Conservation (phyloP, 2,113 vertebrate genomes). For the Galeopterus variegatus region DNA sequence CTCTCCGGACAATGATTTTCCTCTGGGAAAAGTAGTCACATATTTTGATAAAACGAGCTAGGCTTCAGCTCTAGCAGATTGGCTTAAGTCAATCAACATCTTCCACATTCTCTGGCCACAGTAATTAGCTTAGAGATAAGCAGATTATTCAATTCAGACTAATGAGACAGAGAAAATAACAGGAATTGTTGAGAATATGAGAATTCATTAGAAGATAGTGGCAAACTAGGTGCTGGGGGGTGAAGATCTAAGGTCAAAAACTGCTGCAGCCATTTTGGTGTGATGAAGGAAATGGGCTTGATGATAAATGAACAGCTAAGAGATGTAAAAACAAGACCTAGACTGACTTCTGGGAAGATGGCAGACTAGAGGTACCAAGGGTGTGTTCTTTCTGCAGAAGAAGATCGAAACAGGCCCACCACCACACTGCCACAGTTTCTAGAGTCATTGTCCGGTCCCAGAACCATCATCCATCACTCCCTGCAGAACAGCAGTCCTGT, state of each 20-base stretch:
- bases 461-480: too few relatives aligned
- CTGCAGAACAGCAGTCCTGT: too few relatives aligned
- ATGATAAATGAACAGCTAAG: background rate
- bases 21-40: background rate
- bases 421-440: too few relatives aligned
- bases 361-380: too few relatives aligned
- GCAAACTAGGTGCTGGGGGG: background rate
- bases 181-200: background rate
- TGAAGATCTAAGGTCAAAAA: background rate
- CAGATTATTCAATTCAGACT: background rate
- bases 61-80: background rate
- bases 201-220: background rate
- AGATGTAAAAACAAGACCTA: background rate
- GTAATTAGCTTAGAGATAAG: too few relatives aligned
- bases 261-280: background rate
- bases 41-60: background rate
- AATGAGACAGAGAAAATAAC: background rate
- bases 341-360: too few relatives aligned
- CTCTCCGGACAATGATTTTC: constrained; percentile 13
- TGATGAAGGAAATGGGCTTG: background rate
- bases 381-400: too few relatives aligned
- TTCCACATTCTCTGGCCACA: too few relatives aligned
- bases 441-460: too few relatives aligned
- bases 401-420: too few relatives aligned
- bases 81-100: background rate